These are phyloP conservation scores for Drosophila nebulosa DNA, from an alignment of 1,140 invertebrate genomes.

Conservation along the genomic window DNA sequence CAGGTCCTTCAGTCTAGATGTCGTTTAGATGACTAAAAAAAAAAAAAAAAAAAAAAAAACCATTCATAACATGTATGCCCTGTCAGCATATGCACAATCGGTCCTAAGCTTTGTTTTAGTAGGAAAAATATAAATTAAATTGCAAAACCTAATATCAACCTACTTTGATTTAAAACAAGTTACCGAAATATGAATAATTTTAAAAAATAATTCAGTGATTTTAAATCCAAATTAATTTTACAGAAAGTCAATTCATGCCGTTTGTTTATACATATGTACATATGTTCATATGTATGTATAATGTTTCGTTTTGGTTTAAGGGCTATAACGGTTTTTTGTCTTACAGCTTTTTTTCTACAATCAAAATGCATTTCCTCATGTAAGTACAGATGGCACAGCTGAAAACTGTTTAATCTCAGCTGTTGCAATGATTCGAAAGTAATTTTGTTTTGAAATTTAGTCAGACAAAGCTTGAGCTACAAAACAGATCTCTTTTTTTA, in stretches of 20 bases:
- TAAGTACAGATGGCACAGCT: neutral
- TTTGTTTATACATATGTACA: too few species aligned
- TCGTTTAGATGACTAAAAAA: neutral
- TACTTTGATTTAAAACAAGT: too few species aligned
- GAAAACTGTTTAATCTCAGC: neutral
- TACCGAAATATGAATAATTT: too few species aligned
- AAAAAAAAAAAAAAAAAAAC: neutral
- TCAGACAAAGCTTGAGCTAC: neutral
- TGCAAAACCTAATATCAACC: neutral
- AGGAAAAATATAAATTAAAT: neutral
- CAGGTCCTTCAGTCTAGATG: constrained; percentile 20
- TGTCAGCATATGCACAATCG: neutral
- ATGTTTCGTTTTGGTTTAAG: neutral
- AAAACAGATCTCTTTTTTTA: neutral
- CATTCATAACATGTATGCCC: neutral
- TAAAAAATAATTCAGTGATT: too few species aligned
- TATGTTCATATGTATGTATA: too few species aligned
- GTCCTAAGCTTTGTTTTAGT: too few species aligned
- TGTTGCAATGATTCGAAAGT: neutral
- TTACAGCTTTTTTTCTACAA: neutral
- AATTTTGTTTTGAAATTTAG: neutral
- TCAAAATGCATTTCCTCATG: neutral
- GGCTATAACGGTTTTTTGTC: neutral
- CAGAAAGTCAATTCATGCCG: too few species aligned
- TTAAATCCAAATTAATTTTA: too few species aligned